Evolutionary conservation across 2,888 invertebrate genomes (phyloP).

Genomic region (Arctia plantaginis): DNA sequence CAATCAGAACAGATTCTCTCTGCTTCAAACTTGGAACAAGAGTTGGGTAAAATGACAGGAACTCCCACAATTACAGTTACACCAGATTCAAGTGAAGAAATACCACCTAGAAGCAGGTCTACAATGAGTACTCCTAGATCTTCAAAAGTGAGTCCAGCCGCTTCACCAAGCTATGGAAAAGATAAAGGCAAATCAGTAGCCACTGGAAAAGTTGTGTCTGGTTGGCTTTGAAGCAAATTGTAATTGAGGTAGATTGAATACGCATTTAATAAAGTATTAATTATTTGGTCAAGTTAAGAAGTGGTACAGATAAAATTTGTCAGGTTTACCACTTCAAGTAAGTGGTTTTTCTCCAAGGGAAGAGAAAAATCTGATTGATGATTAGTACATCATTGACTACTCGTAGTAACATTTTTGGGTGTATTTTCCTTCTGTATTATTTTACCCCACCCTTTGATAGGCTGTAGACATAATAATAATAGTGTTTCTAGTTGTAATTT

Average conservation of each 20-base stretch:
- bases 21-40: conserved; percentile 70
- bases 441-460: too few species aligned
- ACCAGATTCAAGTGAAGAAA: conserved; percentile 34
- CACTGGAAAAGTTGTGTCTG: conserved; percentile 90
- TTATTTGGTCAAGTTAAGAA: background rate
- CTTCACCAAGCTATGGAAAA: conserved; percentile 71
- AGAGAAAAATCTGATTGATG: background rate
- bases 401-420: background rate
- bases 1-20: conserved; percentile 75
- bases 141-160: conserved; percentile 73
- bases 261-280: conserved; percentile 15
- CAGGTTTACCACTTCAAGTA: background rate
- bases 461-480: too few species aligned
- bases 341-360: background rate
- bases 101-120: conserved; percentile 41
- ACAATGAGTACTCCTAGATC: conserved; percentile 57
- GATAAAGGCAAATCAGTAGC: conserved; percentile 90
- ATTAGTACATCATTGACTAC: background rate
- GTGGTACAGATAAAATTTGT: background rate
- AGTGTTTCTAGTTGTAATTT: too few species aligned
- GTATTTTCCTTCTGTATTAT: background rate
- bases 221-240: conserved; percentile 88
- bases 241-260: background rate
- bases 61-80: conserved; percentile 39
- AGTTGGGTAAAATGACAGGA: conserved; percentile 58